Percentiles rank a stretch among this genome's conserved stretches.
Evolutionary conservation across 92 coral and sea anemone genomes (phyloP).

Genomic region (Parazoanthus swiftii): DNA sequence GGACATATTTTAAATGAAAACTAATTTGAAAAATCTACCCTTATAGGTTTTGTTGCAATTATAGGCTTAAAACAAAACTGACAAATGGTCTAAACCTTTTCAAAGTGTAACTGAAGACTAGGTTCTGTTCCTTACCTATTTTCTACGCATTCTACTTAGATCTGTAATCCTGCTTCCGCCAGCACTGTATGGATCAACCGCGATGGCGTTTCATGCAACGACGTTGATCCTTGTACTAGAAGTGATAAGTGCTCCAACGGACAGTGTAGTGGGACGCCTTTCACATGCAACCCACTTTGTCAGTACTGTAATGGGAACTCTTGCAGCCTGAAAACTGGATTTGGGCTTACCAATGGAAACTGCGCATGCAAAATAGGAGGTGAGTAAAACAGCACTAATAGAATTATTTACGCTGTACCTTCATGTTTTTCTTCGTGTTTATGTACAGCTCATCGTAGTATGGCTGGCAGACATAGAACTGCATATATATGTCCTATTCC

Average conservation of each 20-base stretch:
- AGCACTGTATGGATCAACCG: conserved; percentile 67
- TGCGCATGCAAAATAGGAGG: conserved; percentile 87
- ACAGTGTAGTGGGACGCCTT: conserved; percentile 72
- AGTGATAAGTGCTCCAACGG: conserved; percentile 79
- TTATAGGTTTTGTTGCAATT: too few species aligned
- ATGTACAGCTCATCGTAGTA: too few species aligned
- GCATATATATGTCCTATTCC: too few species aligned
- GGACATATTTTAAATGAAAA: too few species aligned
- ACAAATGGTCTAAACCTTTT: too few species aligned
- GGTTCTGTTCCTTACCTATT: too few species aligned
- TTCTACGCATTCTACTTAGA: neutral
- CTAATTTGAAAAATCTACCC: too few species aligned
- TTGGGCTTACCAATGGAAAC: conserved; percentile 67
- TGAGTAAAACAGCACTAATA: conserved; percentile 7
- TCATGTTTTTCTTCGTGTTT: too few species aligned
- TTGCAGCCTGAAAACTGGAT: conserved; percentile 82
- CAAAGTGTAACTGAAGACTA: too few species aligned
- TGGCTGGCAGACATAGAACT: too few species aligned
- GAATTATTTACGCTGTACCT: too few species aligned
- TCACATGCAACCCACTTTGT: conserved; percentile 72
- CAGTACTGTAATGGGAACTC: conserved; percentile 77
- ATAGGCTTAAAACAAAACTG: too few species aligned
- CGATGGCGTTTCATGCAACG: conserved; percentile 74
- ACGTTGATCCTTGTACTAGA: conserved; percentile 74
- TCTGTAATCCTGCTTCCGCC: neutral